Evolutionary conservation across 1,140 invertebrate species (phyloP).

Genomic region (Holcopasites calliopsidis): DNA sequence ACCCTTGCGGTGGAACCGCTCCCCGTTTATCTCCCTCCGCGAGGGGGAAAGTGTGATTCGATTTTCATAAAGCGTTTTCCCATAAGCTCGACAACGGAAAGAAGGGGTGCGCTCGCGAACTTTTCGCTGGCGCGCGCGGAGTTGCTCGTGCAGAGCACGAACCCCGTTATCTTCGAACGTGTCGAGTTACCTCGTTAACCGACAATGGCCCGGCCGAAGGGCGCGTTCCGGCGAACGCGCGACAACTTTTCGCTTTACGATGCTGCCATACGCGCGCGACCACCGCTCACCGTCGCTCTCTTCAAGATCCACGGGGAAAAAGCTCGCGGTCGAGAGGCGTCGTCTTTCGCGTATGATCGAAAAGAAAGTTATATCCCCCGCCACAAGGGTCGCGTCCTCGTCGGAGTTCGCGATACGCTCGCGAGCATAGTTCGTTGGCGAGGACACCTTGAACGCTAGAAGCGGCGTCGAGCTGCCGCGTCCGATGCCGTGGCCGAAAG

Average conservation of each 20-base stretch:
- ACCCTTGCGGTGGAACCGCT: not conserved
- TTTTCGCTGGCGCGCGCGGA: slow-evolving; percentile 55
- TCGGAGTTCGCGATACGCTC: not conserved
- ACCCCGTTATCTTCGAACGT: slow-evolving; percentile 70
- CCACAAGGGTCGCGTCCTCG: too few relatives aligned
- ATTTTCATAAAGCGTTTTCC: slow-evolving; percentile 21
- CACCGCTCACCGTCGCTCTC: slow-evolving; percentile 1
- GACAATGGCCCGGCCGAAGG: slow-evolving; percentile 59
- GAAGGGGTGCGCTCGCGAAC: slow-evolving; percentile 29
- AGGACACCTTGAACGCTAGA: too few relatives aligned
- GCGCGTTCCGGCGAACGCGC: slow-evolving; percentile 16
- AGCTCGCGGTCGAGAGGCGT: slow-evolving; percentile 8
- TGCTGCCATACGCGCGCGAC: slow-evolving; percentile 48
- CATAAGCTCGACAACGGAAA: not conserved
- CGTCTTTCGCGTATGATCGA: slow-evolving; percentile 2
- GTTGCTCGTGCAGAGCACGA: slow-evolving; percentile 66
- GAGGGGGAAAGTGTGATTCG: not conserved
- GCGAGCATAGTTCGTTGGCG: not conserved
- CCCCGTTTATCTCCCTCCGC: not conserved
- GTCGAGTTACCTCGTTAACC: slow-evolving; percentile 71
- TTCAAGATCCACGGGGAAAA: slow-evolving; percentile 34
- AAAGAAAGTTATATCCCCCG: too few relatives aligned
- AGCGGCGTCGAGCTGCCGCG: not conserved
- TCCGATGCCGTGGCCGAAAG: too few relatives aligned
- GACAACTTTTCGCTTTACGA: slow-evolving; percentile 66